Evolutionary conservation across 1,140 invertebrate genomes (phyloP).

Genomic region (Drosophila bocki): DNA sequence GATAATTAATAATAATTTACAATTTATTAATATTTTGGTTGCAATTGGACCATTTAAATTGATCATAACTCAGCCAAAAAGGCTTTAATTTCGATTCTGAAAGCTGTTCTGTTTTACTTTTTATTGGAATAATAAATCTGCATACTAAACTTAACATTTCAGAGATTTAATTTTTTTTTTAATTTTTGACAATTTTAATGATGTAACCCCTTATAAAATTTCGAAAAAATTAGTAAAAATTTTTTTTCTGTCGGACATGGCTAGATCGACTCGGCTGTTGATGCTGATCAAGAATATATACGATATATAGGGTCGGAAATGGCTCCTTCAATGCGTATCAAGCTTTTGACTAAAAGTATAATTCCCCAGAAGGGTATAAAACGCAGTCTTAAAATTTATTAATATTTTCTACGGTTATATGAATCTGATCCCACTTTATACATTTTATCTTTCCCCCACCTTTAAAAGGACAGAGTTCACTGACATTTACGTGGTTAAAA

Average conservation of each 20-base stretch:
- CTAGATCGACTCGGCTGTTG: too few relatives aligned
- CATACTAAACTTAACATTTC: background rate
- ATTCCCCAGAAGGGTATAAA: background rate
- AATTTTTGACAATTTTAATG: too few relatives aligned
- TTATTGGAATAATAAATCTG: background rate
- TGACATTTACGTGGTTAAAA: constrained; percentile 9
- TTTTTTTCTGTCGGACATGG: too few relatives aligned
- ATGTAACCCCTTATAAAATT: too few relatives aligned
- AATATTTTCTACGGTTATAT: background rate
- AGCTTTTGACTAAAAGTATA: background rate
- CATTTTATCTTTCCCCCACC: background rate
- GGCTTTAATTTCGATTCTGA: background rate
- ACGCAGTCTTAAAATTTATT: background rate
- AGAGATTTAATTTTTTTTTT: too few relatives aligned
- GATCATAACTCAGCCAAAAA: background rate
- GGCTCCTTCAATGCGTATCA: too few relatives aligned
- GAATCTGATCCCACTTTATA: background rate
- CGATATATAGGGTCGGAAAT: background rate
- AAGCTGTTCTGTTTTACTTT: background rate
- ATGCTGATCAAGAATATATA: background rate
- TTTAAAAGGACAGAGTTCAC: constrained; percentile 7
- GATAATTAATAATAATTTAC: too few relatives aligned
- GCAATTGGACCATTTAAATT: background rate
- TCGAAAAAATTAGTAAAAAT: too few relatives aligned
- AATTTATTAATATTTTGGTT: too few relatives aligned